Evolutionary conservation across 1,140 invertebrate genomes (phyloP).

Genomic region (Chironomus striatipennis): DNA sequence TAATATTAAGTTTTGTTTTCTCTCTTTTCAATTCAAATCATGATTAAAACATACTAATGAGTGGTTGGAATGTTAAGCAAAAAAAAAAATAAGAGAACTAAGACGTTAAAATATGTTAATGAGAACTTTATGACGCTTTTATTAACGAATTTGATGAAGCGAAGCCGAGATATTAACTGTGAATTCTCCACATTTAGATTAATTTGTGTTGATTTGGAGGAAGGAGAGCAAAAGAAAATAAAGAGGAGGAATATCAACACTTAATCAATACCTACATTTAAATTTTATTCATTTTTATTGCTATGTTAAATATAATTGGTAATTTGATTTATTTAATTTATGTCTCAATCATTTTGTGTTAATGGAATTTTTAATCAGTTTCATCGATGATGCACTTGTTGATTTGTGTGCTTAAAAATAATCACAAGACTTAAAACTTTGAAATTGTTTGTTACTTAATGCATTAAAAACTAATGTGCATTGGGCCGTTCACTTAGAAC

Average conservation of each 20-base stretch:
- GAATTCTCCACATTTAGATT: conserved; percentile 13
- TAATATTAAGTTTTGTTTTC: no score
- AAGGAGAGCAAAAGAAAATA: no score
- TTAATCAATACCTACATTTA: neutral
- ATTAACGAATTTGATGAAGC: conserved; percentile 9
- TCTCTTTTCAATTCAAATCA: neutral
- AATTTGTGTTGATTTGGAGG: neutral
- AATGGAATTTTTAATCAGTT: no score
- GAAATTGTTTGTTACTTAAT: conserved; percentile 1
- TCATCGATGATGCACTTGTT: no score
- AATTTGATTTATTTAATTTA: no score
- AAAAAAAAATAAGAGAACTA: neutral
- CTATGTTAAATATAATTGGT: no score
- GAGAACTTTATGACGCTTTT: conserved; percentile 12
- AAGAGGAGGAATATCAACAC: neutral
- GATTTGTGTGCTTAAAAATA: neutral
- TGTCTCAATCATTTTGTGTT: no score
- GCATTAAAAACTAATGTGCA: neutral
- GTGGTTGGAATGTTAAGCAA: neutral
- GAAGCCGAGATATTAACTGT: conserved; percentile 12
- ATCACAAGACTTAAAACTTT: neutral
- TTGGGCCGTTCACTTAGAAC: neutral
- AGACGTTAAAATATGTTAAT: neutral
- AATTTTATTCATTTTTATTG: no score
- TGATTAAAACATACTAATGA: conserved; percentile 15